phyloP scores from a whole-genome alignment of 2,888 invertebrate species.

The Caenorhabditis sulstoni region DNA sequence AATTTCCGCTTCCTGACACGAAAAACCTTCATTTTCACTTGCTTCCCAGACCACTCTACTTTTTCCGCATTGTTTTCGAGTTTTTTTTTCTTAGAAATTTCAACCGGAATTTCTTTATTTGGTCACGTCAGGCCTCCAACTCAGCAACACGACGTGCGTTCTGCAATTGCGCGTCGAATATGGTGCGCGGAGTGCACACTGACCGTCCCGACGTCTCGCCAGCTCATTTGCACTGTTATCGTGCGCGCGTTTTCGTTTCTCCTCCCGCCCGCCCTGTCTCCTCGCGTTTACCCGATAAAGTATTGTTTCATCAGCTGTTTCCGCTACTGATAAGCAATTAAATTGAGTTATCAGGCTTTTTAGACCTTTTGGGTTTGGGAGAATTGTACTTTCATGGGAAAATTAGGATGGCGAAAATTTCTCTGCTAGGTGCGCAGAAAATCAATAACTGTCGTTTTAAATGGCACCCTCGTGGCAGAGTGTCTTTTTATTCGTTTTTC shows the following conservation, averaged over 20 bases:
- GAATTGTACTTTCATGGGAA: too few species aligned
- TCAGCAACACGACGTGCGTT: neutral
- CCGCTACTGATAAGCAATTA: conserved; percentile 19
- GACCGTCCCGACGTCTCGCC: conserved; percentile 14
- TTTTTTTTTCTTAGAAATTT: too few species aligned
- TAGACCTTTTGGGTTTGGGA: too few species aligned
- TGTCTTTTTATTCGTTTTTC: too few species aligned
- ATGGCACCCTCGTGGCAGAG: too few species aligned
- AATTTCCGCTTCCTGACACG: neutral
- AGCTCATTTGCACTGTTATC: conserved; percentile 39
- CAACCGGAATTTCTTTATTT: too few species aligned
- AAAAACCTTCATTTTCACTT: neutral
- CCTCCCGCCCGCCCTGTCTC: neutral
- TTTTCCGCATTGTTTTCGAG: too few species aligned
- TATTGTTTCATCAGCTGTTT: conserved; percentile 11
- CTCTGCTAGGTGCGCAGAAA: neutral
- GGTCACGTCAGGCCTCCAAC: conserved; percentile 13
- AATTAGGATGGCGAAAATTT: too few species aligned
- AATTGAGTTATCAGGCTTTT: neutral
- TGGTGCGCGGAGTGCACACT: conserved; percentile 10
- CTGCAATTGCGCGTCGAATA: conserved; percentile 19
- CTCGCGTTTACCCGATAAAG: conserved; percentile 2
- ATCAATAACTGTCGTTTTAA: conserved; percentile 1
- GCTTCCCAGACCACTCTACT: neutral
- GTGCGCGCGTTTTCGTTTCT: conserved; percentile 4